Percentiles rank a stretch among this genome's conserved stretches.
phyloP scores from a whole-genome alignment of 2,113 vertebrate genomes.

The Myocastor coypus region DNA sequence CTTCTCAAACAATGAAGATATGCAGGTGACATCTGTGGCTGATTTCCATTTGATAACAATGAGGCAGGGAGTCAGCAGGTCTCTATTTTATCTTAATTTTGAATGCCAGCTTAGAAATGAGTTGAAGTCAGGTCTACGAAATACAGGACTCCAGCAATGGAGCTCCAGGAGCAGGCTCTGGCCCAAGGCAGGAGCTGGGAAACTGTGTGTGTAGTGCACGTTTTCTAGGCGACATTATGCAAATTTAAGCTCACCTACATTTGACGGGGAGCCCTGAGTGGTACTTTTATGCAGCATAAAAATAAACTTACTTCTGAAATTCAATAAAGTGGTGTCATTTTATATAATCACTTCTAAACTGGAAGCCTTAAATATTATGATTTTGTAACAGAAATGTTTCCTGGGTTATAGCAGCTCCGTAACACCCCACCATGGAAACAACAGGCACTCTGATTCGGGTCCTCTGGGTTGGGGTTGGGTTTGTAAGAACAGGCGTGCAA shows the following conservation, averaged over 20 bases:
- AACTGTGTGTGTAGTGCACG: rapidly evolving
- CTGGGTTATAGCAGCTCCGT: not conserved
- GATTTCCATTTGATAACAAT: not conserved
- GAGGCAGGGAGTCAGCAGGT: not conserved
- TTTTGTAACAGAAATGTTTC: not conserved
- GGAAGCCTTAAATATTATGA: not conserved
- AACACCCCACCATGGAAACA: not conserved
- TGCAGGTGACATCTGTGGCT: not conserved
- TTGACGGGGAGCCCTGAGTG: not conserved
- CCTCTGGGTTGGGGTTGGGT: not conserved
- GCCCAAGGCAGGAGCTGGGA: not conserved
- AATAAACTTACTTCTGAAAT: not conserved
- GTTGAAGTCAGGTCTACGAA: not conserved
- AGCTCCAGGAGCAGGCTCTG: not conserved
- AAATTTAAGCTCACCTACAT: not conserved
- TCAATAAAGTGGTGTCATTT: not conserved
- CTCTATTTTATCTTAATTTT: not conserved
- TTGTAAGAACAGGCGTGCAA: rapidly evolving
- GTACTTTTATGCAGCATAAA: not conserved
- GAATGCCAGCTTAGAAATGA: not conserved
- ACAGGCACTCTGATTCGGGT: not conserved
- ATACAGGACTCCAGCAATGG: not conserved
- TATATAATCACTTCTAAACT: not conserved
- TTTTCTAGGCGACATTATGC: not conserved
- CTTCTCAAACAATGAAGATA: not conserved